Evolutionary conservation across 2,797 vertebrate species (phyloP), one percentile per base, ranked within the genome.

Genomic region (Prunella strophiata): DNA sequence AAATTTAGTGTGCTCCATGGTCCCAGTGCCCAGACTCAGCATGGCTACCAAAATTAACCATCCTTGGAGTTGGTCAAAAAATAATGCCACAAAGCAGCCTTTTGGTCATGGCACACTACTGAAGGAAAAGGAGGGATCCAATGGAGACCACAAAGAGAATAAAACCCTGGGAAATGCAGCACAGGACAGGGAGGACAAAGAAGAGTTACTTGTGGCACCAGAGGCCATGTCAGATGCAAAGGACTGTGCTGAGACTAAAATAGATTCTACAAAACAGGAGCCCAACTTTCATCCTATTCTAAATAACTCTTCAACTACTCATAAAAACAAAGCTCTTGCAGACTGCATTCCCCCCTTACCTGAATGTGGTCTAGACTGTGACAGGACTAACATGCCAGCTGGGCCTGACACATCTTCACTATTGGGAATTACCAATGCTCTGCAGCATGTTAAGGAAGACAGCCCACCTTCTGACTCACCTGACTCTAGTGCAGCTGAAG

Each of bases 61-160:
- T 42, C 95, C 97, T 55, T 94, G 96, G 29, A 97, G 97, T 83
- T 98, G 98, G 98, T 79, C 89, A 0, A 95, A 97, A 81, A 97
- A 96, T 40, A 89, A 94, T 1, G 7, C 94, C 1, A 15, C 47
- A 2, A 88, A 87, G 67, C 95, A 86, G 51, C 48, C 57, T n/a
- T 84, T 89, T 1, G 36, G 61, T 58, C 65, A 61, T 8, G 65
- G 13, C 2, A 29, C 11, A 62, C 45, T 84, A 34, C 43, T 42
- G 58, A 81, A 65, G 58, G 78, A 74, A 48, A 45, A 67, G 13
- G 32, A 10, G 2, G 34, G 2, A 27, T 48, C 40, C 4, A 4
- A 8, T 9, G 26, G 6, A 13, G 75, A 83, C 20, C 27, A 61
- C 4, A 4, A n/a, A 22, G 78, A 74, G n/a, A 72, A 58, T 8